These are phyloP conservation scores for Mus pahari DNA, from an alignment of 2,113 vertebrate genomes.

Conservation along the genomic window DNA sequence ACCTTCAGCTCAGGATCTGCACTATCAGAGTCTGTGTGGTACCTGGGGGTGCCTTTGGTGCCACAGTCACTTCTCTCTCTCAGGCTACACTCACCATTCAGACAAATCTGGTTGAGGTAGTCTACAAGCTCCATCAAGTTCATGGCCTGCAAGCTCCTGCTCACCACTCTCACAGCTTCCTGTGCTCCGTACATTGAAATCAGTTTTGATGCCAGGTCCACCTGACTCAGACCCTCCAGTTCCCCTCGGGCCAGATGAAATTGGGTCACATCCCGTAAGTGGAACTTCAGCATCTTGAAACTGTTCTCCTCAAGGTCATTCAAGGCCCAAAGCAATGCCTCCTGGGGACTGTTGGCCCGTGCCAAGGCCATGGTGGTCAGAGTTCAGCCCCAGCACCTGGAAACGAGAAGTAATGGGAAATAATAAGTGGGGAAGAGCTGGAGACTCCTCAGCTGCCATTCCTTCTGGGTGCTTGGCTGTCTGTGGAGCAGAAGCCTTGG, in stretches of 20 bases:
- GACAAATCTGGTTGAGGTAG: conserved; percentile 45
- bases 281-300: conserved; percentile 71
- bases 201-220: conserved; percentile 35
- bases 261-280: background rate
- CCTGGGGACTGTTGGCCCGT: background rate
- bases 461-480: background rate
- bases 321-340: conserved; percentile 57
- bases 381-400: background rate
- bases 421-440: background rate
- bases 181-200: background rate
- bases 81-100: conserved; percentile 54
- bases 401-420: background rate
- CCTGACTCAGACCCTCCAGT: conserved; percentile 32
- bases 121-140: conserved; percentile 29
- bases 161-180: conserved; percentile 47
- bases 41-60: background rate
- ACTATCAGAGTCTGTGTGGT: background rate
- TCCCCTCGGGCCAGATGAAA: conserved; percentile 8
- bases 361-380: background rate
- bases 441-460: background rate
- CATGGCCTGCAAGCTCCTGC: background rate
- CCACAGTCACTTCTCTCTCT: background rate
- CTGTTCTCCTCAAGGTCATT: conserved; percentile 58
- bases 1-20: background rate
- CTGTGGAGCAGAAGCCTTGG: background rate